Evolutionary conservation across 2,113 vertebrate genomes (phyloP), one percentile per base, ranked within the genome.

Genomic region (Sarotherodon lohbergeri): DNA sequence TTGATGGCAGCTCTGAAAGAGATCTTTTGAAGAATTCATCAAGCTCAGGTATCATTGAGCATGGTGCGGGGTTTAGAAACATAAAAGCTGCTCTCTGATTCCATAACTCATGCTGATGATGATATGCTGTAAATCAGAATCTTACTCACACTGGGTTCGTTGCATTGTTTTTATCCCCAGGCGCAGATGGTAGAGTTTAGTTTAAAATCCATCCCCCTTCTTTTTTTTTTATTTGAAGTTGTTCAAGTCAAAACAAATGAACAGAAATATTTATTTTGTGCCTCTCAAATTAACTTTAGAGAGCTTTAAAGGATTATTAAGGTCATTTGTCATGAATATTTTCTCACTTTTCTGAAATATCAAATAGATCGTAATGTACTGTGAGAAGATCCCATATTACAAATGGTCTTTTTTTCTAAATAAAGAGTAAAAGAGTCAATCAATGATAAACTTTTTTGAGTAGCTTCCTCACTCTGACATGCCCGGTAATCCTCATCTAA

Each of bases 181-280:
- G 12, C 29, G 11, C 85, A 87, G 24, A 88, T 88, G 86, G 68
- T 83, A 22, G 9, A 85, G 83, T 86, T 86, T 78, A 88, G 59
- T 17, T 41, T 68, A 22, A 80, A 83, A 78, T 19, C 80, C 52
- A 54, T 80, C 39, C n/a, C 66, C 7, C 9, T 54, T 54, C 19
- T n/a, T n/a, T 54, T 7, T 54, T 22, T 24, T 10, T 32, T 32
- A 54, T 73, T 34, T 5, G 17, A 57, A 29, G 52, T 17, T 5
- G 29, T 48, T 54, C 55, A 29, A 57, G 41, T 9, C 13, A 36
- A 56, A 76, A 43, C 24, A 76, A 19, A 48, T 76, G 0, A 1
- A 19, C 9, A 29, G 16, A 78, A 85, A 71, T 24, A 5, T 81
- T 24, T 80, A 6, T 36, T 29, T 83, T 63, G 24, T 14, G 6